Evolutionary conservation across 2,113 vertebrate species (phyloP).

Genomic region (Callithrix jacchus): DNA sequence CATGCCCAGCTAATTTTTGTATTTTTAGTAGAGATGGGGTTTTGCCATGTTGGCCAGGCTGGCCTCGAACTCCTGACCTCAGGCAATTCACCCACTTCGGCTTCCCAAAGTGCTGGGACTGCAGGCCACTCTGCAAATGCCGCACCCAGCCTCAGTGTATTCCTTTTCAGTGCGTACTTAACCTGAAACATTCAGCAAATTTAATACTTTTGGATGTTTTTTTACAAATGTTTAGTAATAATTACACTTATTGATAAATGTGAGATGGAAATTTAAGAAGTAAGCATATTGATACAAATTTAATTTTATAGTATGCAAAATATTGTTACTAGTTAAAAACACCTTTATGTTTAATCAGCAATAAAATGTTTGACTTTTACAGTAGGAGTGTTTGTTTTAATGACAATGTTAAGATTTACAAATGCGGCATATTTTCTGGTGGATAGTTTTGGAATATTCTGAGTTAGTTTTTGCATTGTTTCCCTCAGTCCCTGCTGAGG

Average conservation of each 20-base stretch:
- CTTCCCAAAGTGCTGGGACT: too few relatives aligned
- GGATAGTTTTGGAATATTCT: constrained; percentile 30
- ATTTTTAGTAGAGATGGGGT: neutral
- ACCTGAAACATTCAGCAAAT: neutral
- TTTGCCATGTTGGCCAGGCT: neutral
- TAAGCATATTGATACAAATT: neutral
- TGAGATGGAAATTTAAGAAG: constrained; percentile 14
- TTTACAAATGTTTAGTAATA: neutral
- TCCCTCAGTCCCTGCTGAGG: neutral
- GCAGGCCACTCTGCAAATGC: too few relatives aligned
- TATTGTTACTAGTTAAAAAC: constrained; percentile 33
- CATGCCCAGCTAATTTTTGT: neutral
- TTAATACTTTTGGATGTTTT: constrained; percentile 27
- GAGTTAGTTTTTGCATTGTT: constrained; percentile 40
- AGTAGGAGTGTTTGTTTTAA: neutral
- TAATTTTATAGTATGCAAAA: neutral
- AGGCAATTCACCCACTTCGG: neutral
- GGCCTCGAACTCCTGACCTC: neutral
- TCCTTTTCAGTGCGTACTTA: neutral
- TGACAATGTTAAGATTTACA: neutral
- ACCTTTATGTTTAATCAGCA: constrained; percentile 5
- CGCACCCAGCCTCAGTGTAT: neutral
- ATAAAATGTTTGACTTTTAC: constrained; percentile 12
- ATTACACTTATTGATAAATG: neutral
- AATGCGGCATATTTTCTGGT: constrained; percentile 31